Conservation (phyloP, 1,140 invertebrate species). For the Drosophila miranda region DNA sequence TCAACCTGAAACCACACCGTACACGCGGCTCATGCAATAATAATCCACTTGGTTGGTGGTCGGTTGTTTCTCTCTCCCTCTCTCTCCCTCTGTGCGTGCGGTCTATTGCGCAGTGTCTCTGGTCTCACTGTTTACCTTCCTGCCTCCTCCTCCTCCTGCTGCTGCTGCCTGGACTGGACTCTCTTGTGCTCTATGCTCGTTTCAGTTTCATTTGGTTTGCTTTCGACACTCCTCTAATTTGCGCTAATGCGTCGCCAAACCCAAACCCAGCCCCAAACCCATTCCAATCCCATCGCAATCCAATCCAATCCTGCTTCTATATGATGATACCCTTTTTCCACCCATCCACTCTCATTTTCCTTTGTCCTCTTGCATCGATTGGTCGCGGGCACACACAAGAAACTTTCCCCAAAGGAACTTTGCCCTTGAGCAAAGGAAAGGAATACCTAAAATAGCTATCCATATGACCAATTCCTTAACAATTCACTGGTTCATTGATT, state of each 20-base stretch:
- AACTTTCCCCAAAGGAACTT: too few species aligned
- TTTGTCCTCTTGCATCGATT: constrained; percentile 12
- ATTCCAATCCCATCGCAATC: too few species aligned
- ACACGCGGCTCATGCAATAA: constrained; percentile 26
- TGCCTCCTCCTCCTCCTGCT: constrained; percentile 16
- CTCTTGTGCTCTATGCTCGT: constrained; percentile 22
- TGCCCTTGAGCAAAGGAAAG: too few species aligned
- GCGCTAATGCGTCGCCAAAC: constrained; percentile 40
- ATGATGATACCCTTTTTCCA: neutral
- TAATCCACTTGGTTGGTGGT: neutral
- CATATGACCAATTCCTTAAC: too few species aligned
- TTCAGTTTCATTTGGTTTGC: constrained; percentile 38
- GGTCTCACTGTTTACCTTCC: constrained; percentile 16
- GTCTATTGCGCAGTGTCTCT: constrained; percentile 45
- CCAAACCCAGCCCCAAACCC: too few species aligned
- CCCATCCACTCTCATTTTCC: neutral
- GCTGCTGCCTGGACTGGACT: neutral
- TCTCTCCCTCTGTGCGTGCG: constrained; percentile 19
- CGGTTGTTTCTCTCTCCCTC: too few species aligned
- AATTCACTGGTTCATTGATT: too few species aligned
- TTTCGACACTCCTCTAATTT: constrained; percentile 57
- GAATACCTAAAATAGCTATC: too few species aligned
- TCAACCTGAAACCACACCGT: constrained; percentile 49
- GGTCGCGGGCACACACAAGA: neutral
- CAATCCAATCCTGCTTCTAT: constrained; percentile 2